Percentiles rank a stretch among this genome's conserved stretches.
phyloP scores from a whole-genome alignment of 2,888 invertebrate species.

The Amphipyra tragopoginis region DNA sequence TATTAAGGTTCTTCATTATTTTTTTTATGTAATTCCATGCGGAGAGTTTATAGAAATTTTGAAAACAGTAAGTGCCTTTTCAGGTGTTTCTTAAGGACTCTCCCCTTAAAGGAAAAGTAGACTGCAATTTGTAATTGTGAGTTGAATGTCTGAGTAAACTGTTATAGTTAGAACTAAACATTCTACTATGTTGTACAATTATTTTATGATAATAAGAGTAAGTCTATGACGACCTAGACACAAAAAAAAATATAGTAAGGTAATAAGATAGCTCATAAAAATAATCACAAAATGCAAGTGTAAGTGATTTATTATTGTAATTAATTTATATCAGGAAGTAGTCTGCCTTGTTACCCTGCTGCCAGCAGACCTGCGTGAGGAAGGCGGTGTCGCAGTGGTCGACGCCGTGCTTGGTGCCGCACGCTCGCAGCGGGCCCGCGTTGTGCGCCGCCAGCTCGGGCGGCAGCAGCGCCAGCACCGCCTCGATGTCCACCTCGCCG shows the following conservation, averaged over 20 bases:
- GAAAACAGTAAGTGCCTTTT: no score
- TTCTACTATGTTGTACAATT: no score
- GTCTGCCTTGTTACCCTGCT: constrained; percentile 73
- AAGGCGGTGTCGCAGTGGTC: constrained; percentile 84
- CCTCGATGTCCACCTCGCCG: constrained; percentile 80
- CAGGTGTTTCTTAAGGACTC: no score
- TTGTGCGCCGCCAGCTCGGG: constrained; percentile 69
- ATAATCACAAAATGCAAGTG: no score
- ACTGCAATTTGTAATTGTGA: not conserved
- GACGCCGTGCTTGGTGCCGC: constrained; percentile 77
- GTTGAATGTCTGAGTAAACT: not conserved
- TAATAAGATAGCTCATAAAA: no score
- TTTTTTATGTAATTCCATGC: no score
- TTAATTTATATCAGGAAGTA: constrained; percentile 76
- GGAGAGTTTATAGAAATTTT: no score
- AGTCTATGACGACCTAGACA: no score
- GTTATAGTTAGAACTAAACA: no score
- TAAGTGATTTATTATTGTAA: not conserved
- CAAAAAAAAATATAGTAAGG: no score
- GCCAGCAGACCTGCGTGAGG: constrained; percentile 84
- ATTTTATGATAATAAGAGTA: no score
- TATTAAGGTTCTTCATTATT: no score
- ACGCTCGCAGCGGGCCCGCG: constrained; percentile 68
- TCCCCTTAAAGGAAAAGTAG: constrained; percentile 27
- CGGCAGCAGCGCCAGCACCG: constrained; percentile 78